Conservation (phyloP, 2,888 invertebrate genomes). For the Hirtodrosophila cameraria region DNA sequence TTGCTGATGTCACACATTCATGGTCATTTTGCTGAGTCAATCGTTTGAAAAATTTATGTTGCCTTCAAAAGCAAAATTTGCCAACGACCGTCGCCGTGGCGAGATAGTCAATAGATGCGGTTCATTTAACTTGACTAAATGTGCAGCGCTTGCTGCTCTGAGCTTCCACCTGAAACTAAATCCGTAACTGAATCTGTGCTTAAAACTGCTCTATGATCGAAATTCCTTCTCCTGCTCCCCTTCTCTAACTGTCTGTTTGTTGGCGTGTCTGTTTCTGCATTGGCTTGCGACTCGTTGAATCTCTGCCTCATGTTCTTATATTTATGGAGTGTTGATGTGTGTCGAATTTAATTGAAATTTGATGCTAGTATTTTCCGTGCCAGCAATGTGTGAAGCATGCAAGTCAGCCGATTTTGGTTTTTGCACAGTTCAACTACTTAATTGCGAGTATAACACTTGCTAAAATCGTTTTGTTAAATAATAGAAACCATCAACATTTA, state of each 20-base stretch:
- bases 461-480: not conserved
- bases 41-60: conserved; percentile 79
- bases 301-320: conserved; percentile 13
- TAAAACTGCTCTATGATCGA: too few relatives aligned
- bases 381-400: conserved; percentile 26
- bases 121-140: conserved; percentile 77
- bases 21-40: conserved; percentile 79
- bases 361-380: conserved; percentile 59
- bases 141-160: conserved; percentile 62
- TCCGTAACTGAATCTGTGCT: too few relatives aligned
- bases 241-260: not conserved
- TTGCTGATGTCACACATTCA: conserved; percentile 77
- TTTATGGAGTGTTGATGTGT: conserved; percentile 74
- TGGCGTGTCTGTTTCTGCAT: not conserved
- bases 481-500: too few relatives aligned
- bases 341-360: conserved; percentile 73
- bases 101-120: conserved; percentile 78
- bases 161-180: conserved; percentile 21
- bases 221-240: too few relatives aligned
- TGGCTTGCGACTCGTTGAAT: conserved; percentile 22
- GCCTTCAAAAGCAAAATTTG: conserved; percentile 78
- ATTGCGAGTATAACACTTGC: conserved; percentile 17
- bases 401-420: conserved; percentile 33
- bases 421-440: conserved; percentile 19
- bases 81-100: conserved; percentile 40